These are phyloP conservation scores for Noctua janthe DNA, from an alignment of 2,888 invertebrate species.

Conservation along the genomic window DNA sequence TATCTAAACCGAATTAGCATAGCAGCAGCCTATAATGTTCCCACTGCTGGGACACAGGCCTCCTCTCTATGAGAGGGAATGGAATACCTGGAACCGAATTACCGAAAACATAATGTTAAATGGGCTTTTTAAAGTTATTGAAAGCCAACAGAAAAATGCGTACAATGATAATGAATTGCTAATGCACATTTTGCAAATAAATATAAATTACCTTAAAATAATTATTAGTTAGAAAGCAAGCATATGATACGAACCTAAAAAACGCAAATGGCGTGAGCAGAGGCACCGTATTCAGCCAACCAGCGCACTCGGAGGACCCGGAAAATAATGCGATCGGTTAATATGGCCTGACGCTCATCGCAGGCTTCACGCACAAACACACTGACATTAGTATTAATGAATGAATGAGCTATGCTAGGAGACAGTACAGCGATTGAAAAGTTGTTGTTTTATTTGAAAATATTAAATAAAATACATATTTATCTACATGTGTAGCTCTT, in stretches of 20 bases:
- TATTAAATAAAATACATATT: too few species aligned
- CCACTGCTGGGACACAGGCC: too few species aligned
- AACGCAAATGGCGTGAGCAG: conserved; percentile 89
- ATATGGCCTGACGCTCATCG: conserved; percentile 71
- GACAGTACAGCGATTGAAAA: conserved; percentile 52
- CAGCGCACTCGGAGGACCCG: conserved; percentile 85
- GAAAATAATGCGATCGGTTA: conserved; percentile 87
- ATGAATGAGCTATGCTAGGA: background rate
- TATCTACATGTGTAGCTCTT: background rate
- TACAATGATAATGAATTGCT: conserved; percentile 7
- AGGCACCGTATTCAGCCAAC: conserved; percentile 85
- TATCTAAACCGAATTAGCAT: background rate
- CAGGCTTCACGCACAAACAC: conserved; percentile 63
- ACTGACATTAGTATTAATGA: conserved; percentile 52
- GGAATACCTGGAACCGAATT: background rate
- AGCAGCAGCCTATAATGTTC: too few species aligned
- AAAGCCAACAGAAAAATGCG: conserved; percentile 16
- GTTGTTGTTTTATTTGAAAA: background rate
- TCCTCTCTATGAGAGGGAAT: too few species aligned
- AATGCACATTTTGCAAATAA: background rate
- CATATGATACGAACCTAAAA: conserved; percentile 88
- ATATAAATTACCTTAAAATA: conserved; percentile 8
- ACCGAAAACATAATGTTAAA: conserved; percentile 16
- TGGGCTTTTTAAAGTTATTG: background rate
- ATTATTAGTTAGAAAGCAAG: conserved; percentile 77